Percentiles rank a stretch among this genome's conserved stretches.
phyloP scores from a whole-genome alignment of 2,888 invertebrate genomes.

The Cotesia congregata region DNA sequence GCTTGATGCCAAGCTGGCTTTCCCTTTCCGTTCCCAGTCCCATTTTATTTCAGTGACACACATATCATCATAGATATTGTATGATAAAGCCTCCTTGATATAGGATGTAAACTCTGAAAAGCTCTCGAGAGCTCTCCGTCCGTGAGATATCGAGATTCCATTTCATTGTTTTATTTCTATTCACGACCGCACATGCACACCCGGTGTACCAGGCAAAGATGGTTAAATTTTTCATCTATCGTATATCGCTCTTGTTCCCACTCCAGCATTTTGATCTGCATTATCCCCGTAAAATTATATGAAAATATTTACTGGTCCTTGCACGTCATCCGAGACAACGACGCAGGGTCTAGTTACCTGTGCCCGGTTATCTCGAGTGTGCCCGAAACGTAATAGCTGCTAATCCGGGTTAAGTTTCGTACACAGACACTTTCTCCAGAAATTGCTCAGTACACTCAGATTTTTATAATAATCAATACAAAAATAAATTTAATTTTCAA shows the following conservation, averaged over 20 bases:
- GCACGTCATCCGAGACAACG: conserved; percentile 66
- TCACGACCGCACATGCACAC: no score
- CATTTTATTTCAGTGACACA: conserved; percentile 18
- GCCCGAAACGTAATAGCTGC: conserved; percentile 61
- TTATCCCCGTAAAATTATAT: conserved; percentile 67
- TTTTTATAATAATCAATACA: neutral
- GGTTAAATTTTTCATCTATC: conserved; percentile 46
- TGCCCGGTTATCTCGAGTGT: conserved; percentile 41
- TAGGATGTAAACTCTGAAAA: conserved; percentile 34
- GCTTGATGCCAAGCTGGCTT: conserved; percentile 26
- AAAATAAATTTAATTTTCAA: no score
- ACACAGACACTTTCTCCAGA: neutral
- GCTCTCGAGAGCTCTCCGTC: conserved; percentile 30
- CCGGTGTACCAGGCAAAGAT: conserved; percentile 16
- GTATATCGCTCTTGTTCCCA: conserved; percentile 21
- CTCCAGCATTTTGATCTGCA: conserved; percentile 57
- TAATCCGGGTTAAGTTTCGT: conserved; percentile 58
- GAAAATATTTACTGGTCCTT: conserved; percentile 67
- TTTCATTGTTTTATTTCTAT: conserved; percentile 15
- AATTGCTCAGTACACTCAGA: neutral
- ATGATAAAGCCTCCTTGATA: conserved; percentile 22
- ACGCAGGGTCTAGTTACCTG: conserved; percentile 62
- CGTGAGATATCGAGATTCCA: conserved; percentile 11
- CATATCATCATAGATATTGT: conserved; percentile 18
- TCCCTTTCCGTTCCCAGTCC: conserved; percentile 23